Evolutionary conservation across 2,888 invertebrate species (phyloP), one percentile per base, ranked within the genome.

Genomic region (Caenorhabditis becei): DNA sequence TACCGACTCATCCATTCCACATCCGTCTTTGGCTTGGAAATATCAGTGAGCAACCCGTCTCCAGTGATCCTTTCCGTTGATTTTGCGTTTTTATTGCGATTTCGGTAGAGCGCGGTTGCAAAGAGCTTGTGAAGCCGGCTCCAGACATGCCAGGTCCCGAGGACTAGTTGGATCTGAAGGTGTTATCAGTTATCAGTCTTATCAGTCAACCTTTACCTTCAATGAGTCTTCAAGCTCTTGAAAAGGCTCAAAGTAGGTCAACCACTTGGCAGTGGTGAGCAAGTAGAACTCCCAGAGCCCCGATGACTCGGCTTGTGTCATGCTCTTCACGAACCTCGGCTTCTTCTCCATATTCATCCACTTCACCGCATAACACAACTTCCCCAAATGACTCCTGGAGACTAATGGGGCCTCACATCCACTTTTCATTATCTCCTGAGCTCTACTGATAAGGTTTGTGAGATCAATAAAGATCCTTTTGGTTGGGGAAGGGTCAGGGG

Each of bases 231-330:
- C 74, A 0, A 83, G 44, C 4, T 26, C 32, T 11, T 54, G 66
- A 41, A 83, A 83, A n/a, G 69, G 61, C 20, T 59, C 41, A 32
- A 77, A 74, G 32, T 80, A 69, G 58, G 63, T 65, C 24, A 79
- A 37, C 80, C 80, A 83, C 56, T 70, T 62, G 8, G 80, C 80
- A 28, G 58, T 59, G 3, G 66, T 58, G 16, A 70, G 41, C 32
- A 82, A 23, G 16, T 66, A 62, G 16, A 35, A 47, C 20, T 82
- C 79, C 65, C 78, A 72, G 26, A 72, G 47, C 23, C 32, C 54
- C 16, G 63, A 54, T 0, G 62, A 41, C n/a, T 72, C 63, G 14
- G 47, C 44, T 56, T 20, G 18, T 1, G 24, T 24, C 28, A 72
- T 44, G 16, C 23, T 49, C n/a, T 71, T 20, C 59, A 8, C 32